Evolutionary conservation across 92 coral and sea anemone genomes (phyloP), one percentile per base, ranked within the genome.

Genomic region (Chrysogorgia sp.): DNA sequence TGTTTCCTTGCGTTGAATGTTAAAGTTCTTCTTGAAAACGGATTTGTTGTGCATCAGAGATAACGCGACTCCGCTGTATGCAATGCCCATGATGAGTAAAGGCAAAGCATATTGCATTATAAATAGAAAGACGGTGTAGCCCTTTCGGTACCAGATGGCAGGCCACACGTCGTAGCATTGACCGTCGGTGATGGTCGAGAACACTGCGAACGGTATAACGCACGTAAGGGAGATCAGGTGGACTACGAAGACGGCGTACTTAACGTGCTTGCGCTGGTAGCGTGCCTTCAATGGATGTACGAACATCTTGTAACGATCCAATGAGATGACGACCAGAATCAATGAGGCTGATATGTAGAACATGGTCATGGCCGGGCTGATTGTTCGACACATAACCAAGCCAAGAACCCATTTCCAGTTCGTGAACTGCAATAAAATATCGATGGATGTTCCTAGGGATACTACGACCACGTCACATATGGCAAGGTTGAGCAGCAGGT

Each of bases 241-340:
- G 19, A 72, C 79, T 1, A 72, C 24, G 0, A 72, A 7, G 19
- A 72, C 43, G 33, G 79, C 63, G 79, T 72, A 72, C 34, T 72
- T 72, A 64, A 72, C 79, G 35, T 72, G 79, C 30, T 53, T 72
- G 1, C 79, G 63, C 17, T 72, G 65, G 65, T 72, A 72, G 22
- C 79, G 79, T 1, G 79, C 79, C 53, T 43, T 40, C 5, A 72
- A 65, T 10, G 79, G 79, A 28, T 72, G 79, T 26, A 72, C 79
- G 37, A 72, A 72, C 79, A 72, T 53, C 55, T 72, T 52, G 52
- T 72, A 72, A 15, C 79, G 79, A 55, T 72, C 79, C 10, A 72
- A 19, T 0, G 79, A 72, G 52, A 72, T 72, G 4, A 72, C 65
- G 64, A 72, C 79, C 50, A 72, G 35, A 34, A 72, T 72, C 30